Conservation (phyloP, 2,113 vertebrate genomes). For the Ranitomeya variabilis region DNA sequence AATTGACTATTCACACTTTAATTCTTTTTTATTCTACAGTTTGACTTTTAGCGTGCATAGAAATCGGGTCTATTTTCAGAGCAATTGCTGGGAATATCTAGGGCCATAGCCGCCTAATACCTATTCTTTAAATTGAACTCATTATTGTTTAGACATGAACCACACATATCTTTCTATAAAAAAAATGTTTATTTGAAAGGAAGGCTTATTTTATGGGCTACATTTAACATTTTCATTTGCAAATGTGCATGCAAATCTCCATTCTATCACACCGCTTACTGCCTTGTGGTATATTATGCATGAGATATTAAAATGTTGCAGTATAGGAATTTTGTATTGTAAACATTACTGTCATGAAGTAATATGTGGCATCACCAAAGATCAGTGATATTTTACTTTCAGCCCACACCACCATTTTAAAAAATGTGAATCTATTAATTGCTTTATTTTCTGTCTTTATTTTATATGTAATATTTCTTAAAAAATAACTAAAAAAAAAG, state of each 20-base stretch:
- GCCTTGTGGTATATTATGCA: slow-evolving; percentile 34
- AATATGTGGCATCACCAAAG: background rate
- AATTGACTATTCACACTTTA: slow-evolving; percentile 41
- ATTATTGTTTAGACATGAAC: slow-evolving; percentile 48
- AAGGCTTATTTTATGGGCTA: slow-evolving; percentile 7
- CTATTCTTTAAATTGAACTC: slow-evolving; percentile 31
- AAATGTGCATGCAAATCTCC: background rate
- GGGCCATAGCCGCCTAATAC: slow-evolving; percentile 10
- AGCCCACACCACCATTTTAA: background rate
- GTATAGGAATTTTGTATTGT: background rate
- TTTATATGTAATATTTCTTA: background rate
- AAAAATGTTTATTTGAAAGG: slow-evolving; percentile 31
- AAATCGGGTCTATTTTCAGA: slow-evolving; percentile 34
- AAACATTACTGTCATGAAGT: background rate
- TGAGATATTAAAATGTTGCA: slow-evolving; percentile 18
- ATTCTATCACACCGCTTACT: slow-evolving; percentile 15
- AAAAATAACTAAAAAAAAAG: background rate
- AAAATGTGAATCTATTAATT: background rate
- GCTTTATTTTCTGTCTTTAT: no score
- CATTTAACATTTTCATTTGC: slow-evolving; percentile 22
- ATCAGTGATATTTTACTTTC: background rate
- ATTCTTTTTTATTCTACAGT: slow-evolving; percentile 21
- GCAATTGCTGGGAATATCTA: slow-evolving; percentile 27
- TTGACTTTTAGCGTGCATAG: slow-evolving; percentile 37
- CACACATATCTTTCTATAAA: slow-evolving; percentile 5